A percentile compares a stretch with the other conserved stretches of the same genome.
These are phyloP conservation scores for Petrolisthes manimaculis DNA, from an alignment of 2,888 invertebrate genomes.

Conservation along the genomic window DNA sequence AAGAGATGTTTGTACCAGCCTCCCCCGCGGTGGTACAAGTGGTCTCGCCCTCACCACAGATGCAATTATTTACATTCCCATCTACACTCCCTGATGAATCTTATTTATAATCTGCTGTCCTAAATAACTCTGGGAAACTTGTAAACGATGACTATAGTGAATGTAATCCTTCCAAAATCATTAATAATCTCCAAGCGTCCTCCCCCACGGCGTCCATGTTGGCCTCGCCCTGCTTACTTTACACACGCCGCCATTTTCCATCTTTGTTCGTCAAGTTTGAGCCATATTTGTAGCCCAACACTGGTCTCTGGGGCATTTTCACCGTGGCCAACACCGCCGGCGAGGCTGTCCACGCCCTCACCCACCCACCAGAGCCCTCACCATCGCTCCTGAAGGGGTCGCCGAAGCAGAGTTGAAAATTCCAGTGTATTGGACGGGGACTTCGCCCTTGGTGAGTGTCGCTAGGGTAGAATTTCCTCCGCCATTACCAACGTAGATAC, in stretches of 20 bases:
- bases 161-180: too few relatives aligned
- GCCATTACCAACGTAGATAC: constrained; percentile 52
- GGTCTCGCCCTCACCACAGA: too few relatives aligned
- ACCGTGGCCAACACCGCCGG: constrained; percentile 40
- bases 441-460: constrained; percentile 65
- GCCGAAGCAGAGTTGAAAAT: constrained; percentile 62
- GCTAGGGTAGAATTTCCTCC: constrained; percentile 64
- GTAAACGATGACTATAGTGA: too few relatives aligned
- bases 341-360: constrained; percentile 46
- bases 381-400: constrained; percentile 18
- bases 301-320: constrained; percentile 25
- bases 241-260: constrained; percentile 64
- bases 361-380: constrained; percentile 38
- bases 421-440: constrained; percentile 61
- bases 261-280: constrained; percentile 64
- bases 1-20: too few relatives aligned
- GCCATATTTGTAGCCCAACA: constrained; percentile 55
- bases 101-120: too few relatives aligned
- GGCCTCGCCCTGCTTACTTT: constrained; percentile 37
- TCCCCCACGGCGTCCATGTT: constrained; percentile 31
- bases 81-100: too few relatives aligned
- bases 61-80: too few relatives aligned
- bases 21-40: too few relatives aligned
- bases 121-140: too few relatives aligned
- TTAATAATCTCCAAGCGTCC: neutral